Evolutionary conservation across 2,797 vertebrate genomes (phyloP), one percentile per base, ranked within the genome.

Genomic region (Dendrocincla fuliginosa): DNA sequence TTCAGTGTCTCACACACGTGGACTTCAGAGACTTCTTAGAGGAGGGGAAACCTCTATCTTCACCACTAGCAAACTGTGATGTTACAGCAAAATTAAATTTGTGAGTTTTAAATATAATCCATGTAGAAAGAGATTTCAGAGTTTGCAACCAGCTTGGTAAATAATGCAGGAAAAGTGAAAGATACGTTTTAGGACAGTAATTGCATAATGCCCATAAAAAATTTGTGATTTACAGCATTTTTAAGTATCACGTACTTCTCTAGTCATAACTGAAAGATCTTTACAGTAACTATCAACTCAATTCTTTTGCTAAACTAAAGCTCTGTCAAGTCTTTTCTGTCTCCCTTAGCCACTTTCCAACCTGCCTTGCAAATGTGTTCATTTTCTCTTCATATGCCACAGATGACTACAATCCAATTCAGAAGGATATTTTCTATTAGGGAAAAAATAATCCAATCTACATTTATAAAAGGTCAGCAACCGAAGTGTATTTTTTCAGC

Each of bases 131-230:
- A 56, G 9, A 63, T 79, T 86, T 69, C 24, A 37, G 33, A 59
- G 35, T 93, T 96, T 87, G 70, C 63, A 84, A 52, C 42, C 16
- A 59, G 41, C 33, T 47, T 79, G 41, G 52, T 89, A 95, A 96
- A 93, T 94, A 95, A 84, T 59, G 47, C 82, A 82, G 42, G 50
- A 53, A 73, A 93, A 92, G 33, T 52, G 68, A 80, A 82, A 83
- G 49, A 70, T 46, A 30, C 67, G 18, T 24, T 92, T 90, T 92
- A 79, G 74, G 78, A 77, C 68, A 91, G 78, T 59, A 83, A 80
- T 95, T 85, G 60, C 75, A 70, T 91, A 82, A 87, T 67, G 17
- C 30, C 44, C 60, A 49, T 80, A 44, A 90, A 94, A 93, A 69
- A 84, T 20, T 42, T 17, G 20, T 4, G 2, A 49, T 87, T 92